Conservation (phyloP, 2,888 invertebrate genomes). For the Hermaeophaga mercurialis region DNA sequence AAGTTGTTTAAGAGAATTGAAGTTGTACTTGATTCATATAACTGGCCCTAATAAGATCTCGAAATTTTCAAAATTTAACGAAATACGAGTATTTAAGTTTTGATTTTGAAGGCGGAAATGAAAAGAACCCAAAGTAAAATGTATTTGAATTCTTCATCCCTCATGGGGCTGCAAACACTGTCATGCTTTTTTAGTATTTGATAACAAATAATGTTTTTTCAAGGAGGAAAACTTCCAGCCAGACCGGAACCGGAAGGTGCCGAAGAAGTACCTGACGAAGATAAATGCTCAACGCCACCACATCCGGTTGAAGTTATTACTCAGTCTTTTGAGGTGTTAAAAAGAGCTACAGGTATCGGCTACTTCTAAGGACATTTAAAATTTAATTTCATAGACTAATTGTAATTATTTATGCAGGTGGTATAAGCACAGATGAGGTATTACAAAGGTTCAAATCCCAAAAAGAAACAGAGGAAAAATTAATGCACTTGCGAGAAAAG, state of each 20-base stretch:
- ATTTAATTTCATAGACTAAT: neutral
- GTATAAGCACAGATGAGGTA: constrained; percentile 75
- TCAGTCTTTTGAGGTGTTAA: constrained; percentile 72
- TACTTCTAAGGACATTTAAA: neutral
- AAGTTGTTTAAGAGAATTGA: too few relatives aligned
- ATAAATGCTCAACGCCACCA: constrained; percentile 42
- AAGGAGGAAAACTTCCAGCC: constrained; percentile 59
- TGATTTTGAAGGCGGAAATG: too few relatives aligned
- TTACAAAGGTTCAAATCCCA: constrained; percentile 75
- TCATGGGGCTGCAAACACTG: too few relatives aligned
- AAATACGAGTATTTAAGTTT: too few relatives aligned
- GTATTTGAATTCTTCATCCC: too few relatives aligned
- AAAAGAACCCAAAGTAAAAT: too few relatives aligned
- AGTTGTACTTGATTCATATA: too few relatives aligned
- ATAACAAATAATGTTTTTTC: neutral
- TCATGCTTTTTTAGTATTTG: too few relatives aligned
- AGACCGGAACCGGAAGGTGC: constrained; percentile 51
- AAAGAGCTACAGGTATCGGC: constrained; percentile 73
- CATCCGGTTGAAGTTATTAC: constrained; percentile 62
- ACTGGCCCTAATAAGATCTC: too few relatives aligned
- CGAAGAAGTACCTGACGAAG: constrained; percentile 54
- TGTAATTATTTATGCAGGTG: constrained; percentile 60
- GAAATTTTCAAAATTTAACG: too few relatives aligned
- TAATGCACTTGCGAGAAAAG: constrained; percentile 71
- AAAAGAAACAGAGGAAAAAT: constrained; percentile 71